phyloP scores from a whole-genome alignment of 1,140 invertebrate genomes.

The Hermetia illucens region DNA sequence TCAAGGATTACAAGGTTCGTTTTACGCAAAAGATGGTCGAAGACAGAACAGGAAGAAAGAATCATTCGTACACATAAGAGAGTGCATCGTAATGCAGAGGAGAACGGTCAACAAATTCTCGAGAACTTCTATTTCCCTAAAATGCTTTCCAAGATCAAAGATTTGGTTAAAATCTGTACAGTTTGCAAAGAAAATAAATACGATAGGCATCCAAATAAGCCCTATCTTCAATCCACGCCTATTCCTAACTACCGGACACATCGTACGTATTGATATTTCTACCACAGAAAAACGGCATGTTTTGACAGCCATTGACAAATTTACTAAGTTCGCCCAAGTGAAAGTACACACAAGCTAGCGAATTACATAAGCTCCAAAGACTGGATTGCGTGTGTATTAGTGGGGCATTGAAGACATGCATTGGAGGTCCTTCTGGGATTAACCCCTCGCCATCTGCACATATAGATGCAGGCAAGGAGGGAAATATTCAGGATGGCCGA shows the following conservation, averaged over 20 bases:
- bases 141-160: conserved; percentile 4
- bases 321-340: too few relatives aligned
- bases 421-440: too few relatives aligned
- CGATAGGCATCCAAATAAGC: conserved; percentile 6
- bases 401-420: too few relatives aligned
- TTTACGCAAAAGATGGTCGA: conserved; percentile 1
- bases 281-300: neutral
- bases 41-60: conserved; percentile 6
- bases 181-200: conserved; percentile 8
- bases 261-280: conserved; percentile 8
- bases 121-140: conserved; percentile 6
- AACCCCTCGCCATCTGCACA: too few relatives aligned
- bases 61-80: conserved; percentile 3
- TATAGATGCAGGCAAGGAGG: too few relatives aligned
- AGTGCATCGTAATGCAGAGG: conserved; percentile 4
- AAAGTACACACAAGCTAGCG: too few relatives aligned
- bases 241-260: conserved; percentile 7
- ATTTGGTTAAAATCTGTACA: conserved; percentile 1
- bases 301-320: neutral
- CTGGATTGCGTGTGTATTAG: too few relatives aligned
- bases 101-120: conserved; percentile 5
- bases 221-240: conserved; percentile 3
- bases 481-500: too few relatives aligned
- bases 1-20: neutral
- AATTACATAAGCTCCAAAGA: too few relatives aligned